A percentile compares a stretch with the other conserved stretches of the same genome.
Conservation (phyloP, 1,140 invertebrate genomes). For the Centruroides vittatus region DNA sequence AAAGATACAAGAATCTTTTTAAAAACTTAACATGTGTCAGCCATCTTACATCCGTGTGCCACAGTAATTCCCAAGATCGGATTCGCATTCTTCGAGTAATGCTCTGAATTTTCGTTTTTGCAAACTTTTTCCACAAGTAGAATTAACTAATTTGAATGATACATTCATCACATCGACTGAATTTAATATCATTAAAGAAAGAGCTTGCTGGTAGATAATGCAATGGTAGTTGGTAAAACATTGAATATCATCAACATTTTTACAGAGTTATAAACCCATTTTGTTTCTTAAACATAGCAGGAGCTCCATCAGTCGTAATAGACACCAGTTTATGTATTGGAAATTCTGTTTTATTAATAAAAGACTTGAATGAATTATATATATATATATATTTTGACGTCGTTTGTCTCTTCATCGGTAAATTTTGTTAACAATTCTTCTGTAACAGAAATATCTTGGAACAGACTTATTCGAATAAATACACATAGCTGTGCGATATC, state of each 20-base stretch:
- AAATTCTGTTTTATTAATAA: conserved; percentile 1
- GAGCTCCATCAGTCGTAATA: conserved; percentile 2
- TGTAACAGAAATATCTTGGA: not conserved
- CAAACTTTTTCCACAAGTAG: not conserved
- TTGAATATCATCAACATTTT: not conserved
- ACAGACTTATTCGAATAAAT: not conserved
- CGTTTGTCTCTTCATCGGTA: conserved; percentile 1
- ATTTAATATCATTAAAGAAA: not conserved
- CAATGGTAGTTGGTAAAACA: not conserved
- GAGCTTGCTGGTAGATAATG: not conserved
- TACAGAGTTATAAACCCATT: not conserved
- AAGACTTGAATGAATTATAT: conserved; percentile 1
- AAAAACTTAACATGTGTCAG: not conserved
- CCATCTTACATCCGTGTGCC: no score
- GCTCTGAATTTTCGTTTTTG: not conserved
- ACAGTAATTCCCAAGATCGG: no score
- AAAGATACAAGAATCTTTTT: not conserved
- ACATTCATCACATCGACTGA: not conserved
- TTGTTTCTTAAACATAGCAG: not conserved
- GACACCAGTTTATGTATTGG: conserved; percentile 1
- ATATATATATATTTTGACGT: not conserved
- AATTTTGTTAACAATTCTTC: conserved; percentile 6
- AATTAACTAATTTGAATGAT: not conserved
- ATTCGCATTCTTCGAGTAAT: no score
- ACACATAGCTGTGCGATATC: not conserved